phyloP scores from a whole-genome alignment of 2,113 vertebrate species.

The Bungarus multicinctus region DNA sequence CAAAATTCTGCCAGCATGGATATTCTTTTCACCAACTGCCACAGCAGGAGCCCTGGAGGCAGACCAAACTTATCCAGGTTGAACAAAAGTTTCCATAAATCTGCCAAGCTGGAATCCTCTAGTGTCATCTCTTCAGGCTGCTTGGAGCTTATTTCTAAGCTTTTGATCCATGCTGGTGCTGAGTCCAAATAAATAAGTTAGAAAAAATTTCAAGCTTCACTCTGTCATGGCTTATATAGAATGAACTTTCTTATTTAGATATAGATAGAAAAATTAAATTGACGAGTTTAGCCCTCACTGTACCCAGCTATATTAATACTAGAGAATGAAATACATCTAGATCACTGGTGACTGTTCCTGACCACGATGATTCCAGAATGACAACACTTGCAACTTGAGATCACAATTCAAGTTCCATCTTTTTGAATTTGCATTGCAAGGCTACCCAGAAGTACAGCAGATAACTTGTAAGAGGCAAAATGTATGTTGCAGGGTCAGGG shows the following conservation, averaged over 20 bases:
- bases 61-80: constrained; percentile 42
- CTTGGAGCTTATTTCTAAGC: constrained; percentile 41
- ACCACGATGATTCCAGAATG: neutral
- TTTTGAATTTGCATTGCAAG: neutral
- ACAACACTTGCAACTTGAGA: neutral
- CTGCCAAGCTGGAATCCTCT: constrained; percentile 54
- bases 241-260: neutral
- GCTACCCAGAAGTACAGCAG: neutral
- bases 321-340: neutral
- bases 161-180: constrained; percentile 41
- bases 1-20: constrained; percentile 36
- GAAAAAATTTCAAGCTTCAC: constrained; percentile 40
- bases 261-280: neutral
- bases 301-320: neutral
- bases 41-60: constrained; percentile 32
- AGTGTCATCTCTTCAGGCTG: constrained; percentile 46
- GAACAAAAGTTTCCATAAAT: constrained; percentile 65
- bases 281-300: neutral
- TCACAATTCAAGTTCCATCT: neutral
- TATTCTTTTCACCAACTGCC: constrained; percentile 51
- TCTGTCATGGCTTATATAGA: neutral
- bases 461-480: neutral
- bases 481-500: neutral
- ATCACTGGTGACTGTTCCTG: neutral
- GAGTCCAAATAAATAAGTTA: constrained; percentile 60